phyloP scores from a whole-genome alignment of 1,140 invertebrate species.

The Dufourea novaeangliae region DNA sequence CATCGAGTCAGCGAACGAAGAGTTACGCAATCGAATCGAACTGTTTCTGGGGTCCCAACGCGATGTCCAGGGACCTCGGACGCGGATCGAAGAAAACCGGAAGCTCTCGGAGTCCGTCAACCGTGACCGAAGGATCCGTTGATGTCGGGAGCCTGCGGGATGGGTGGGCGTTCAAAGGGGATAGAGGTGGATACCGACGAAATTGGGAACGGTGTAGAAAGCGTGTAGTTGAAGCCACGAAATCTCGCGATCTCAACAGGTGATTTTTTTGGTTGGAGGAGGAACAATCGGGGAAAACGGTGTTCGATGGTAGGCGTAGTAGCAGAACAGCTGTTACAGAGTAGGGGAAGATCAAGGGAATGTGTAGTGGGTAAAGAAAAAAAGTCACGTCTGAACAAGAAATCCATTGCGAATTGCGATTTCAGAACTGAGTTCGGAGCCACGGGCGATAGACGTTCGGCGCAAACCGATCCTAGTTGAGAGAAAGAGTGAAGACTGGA shows the following conservation, averaged over 20 bases:
- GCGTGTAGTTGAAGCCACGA: conserved; percentile 81
- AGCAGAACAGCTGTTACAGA: not conserved
- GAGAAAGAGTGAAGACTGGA: conserved; percentile 63
- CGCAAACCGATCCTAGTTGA: conserved; percentile 81
- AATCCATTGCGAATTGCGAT: conserved; percentile 72
- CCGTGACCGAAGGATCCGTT: conserved; percentile 33
- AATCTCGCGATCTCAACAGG: conserved; percentile 80
- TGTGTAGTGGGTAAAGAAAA: conserved; percentile 55
- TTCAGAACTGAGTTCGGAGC: conserved; percentile 81
- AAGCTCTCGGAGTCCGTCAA: conserved; percentile 50
- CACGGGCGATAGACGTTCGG: conserved; percentile 81
- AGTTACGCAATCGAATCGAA: conserved; percentile 30
- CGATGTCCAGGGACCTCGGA: too few species aligned
- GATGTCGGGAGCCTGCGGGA: conserved; percentile 43
- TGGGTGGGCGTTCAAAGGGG: conserved; percentile 51
- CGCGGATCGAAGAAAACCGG: conserved; percentile 24
- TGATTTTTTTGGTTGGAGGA: conserved; percentile 59
- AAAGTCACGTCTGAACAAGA: conserved; percentile 65
- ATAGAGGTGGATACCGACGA: conserved; percentile 71
- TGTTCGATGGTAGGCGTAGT: not conserved
- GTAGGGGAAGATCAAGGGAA: conserved; percentile 59
- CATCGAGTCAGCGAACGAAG: conserved; percentile 17
- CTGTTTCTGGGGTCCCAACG: too few species aligned
- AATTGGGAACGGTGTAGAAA: conserved; percentile 79
- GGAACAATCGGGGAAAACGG: not conserved